A percentile compares a stretch with the other conserved stretches of the same genome.
phyloP scores from a whole-genome alignment of 2,888 invertebrate genomes.

The Tipula unca region DNA sequence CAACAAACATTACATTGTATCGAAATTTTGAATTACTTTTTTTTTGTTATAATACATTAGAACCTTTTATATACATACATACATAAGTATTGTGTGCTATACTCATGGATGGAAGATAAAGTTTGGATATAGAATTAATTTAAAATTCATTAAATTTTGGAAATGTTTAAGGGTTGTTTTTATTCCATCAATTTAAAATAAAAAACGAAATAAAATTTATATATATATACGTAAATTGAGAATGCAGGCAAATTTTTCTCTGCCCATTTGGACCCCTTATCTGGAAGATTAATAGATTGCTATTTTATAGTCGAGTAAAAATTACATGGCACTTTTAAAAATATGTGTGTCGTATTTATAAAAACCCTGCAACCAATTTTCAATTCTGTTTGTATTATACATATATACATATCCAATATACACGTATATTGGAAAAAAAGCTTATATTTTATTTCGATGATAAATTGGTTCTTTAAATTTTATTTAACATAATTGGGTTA shows the following conservation, averaged over 20 bases:
- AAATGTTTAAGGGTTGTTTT: constrained; percentile 3
- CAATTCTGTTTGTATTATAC: background rate
- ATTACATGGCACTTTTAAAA: background rate
- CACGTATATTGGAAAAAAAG: background rate
- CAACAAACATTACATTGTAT: background rate
- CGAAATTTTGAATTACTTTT: background rate
- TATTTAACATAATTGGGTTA: background rate
- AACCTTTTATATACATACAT: background rate
- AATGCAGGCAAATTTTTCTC: background rate
- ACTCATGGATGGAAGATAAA: background rate
- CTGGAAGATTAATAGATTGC: background rate
- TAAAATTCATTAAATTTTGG: background rate
- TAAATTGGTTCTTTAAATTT: background rate
- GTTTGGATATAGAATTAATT: background rate
- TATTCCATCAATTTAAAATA: background rate
- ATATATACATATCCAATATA: too few species aligned
- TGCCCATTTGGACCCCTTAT: background rate
- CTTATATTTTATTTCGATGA: background rate
- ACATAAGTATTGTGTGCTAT: background rate
- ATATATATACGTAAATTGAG: background rate
- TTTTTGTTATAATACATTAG: background rate
- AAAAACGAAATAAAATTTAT: background rate
- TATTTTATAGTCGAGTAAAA: background rate
- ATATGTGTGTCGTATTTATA: background rate
- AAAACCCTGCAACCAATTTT: background rate